These are phyloP conservation scores for Drosophila mauritiana DNA, from an alignment of 1,140 invertebrate genomes.

Conservation along the genomic window DNA sequence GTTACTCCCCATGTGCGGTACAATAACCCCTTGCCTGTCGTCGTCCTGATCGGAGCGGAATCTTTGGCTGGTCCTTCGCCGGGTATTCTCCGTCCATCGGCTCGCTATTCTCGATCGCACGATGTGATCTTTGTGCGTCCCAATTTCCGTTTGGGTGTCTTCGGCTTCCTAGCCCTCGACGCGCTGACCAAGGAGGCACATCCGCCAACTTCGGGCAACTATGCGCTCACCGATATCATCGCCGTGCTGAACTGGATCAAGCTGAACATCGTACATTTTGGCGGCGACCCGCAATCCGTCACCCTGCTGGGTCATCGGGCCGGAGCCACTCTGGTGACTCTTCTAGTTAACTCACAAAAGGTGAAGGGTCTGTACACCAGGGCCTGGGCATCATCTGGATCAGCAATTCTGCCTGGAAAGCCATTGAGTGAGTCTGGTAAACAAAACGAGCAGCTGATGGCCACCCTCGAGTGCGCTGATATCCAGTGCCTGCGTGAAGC, in stretches of 20 bases:
- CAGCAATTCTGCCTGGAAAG: constrained; percentile 88
- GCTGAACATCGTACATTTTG: constrained; percentile 92
- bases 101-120: constrained; percentile 88
- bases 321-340: constrained; percentile 91
- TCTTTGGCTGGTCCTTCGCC: constrained; percentile 90
- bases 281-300: constrained; percentile 90
- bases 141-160: constrained; percentile 91
- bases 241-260: constrained; percentile 92
- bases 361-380: constrained; percentile 88
- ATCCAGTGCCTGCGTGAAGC: constrained; percentile 87
- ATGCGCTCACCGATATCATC: constrained; percentile 92
- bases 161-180: constrained; percentile 92
- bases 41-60: constrained; percentile 92
- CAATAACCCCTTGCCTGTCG: constrained; percentile 90
- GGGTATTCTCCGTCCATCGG: constrained; percentile 87
- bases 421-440: constrained; percentile 87
- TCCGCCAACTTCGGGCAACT: constrained; percentile 93
- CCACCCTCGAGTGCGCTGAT: constrained; percentile 85
- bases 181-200: constrained; percentile 89
- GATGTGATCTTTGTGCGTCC: constrained; percentile 93
- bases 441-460: constrained; percentile 87
- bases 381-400: constrained; percentile 91
- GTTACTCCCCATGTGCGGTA: constrained; percentile 90
- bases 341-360: constrained; percentile 87
- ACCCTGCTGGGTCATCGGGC: constrained; percentile 93